Base-by-base conservation (phyloP, 1,140 invertebrate species). In the Drosophila saltans region DNA sequence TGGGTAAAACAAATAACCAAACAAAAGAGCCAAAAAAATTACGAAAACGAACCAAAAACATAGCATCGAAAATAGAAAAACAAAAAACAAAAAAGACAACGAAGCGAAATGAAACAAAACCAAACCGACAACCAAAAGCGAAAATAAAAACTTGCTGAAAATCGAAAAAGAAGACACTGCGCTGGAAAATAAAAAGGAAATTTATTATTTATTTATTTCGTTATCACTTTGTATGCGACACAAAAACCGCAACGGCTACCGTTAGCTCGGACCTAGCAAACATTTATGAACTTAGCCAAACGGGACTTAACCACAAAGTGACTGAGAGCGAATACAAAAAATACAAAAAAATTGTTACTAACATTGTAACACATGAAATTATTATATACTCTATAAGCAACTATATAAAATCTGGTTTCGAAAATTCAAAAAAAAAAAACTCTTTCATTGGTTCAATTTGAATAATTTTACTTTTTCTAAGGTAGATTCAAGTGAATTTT, bases 161-260 rank as follows among this genome's bases (percentile, higher is more conserved):
- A 83, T 67, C 80, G 63, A 63, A 74, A 16, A n/a, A 43, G 61
- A 57, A 72, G 69, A 76, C 78, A 64, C 62, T 76, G 72, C 72
- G 71, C 80, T 70, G 69, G 69, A 88, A 88, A 88, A 83, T 80
- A 88, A 88, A 88, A 83, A 75, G 67, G 24, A 83, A 88, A 80
- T 88, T 80, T 88, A 88, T 88, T 89, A 89, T 88, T 88, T 86
- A 86, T 88, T 86, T 86, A 86, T 88, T 88, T 80, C 77, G 77
- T 89, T 88, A 88, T 88, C 83, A 88, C 84, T 86, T 88, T 86
- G 73, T 88, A 86, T 88, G 83, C 83, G 84, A 60, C 80, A 74
- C 70, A 79, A 75, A 82, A 71, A 67, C 69, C 66, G 63, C 61
- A 59, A 61, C 45, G 30, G 16, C 33, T 56, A 55, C 36, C 39